Evolutionary conservation across 2,888 invertebrate genomes (phyloP), one percentile per base, ranked within the genome.

Genomic region (Agriopis leucophaearia): DNA sequence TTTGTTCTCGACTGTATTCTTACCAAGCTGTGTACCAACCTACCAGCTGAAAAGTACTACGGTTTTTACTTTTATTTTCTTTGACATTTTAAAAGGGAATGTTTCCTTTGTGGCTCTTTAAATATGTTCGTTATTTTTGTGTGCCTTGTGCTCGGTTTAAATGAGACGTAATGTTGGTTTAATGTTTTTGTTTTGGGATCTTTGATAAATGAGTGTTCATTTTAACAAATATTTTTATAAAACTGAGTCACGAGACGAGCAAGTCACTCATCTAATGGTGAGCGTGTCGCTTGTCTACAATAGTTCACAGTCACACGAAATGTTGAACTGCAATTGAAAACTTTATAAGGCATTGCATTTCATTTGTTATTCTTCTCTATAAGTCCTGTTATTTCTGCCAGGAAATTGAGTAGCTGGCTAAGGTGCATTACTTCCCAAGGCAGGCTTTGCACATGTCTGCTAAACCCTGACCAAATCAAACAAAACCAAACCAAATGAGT

Each of bases 1-100:
- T 74, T 71, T 75, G 74, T 72, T 50, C 69, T 51, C 73, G 70
- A 73, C 74, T 74, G 74, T 73, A 72, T 70, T 70, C 71, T 71
- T 69, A 51, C 59, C 51, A 44, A 66, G 68, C 40, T 58, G 66
- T 69, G 64, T 68, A 59, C 70, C 54, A 50, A 35, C 65, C 42
- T 68, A 59, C 70, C 54, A 50, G n/a, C 65, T 48, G 48, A 50
- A 59, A 67, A 42, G 64, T 65, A 64, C 69, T 73, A 69, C 70
- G 57, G 61, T 38, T 48, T 45, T 63, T 38, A 50, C 47, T 58
- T 64, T 55, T 66, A 35, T 56, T 45, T 69, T 61, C 57, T 60
- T 69, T 64, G 60, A 69, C 57, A 57, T 61, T 58, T 64, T 54
- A 56, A 60, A 69, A 52, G 48, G 56, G 66, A 69, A 63, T 71